Percentiles rank a stretch among this genome's conserved stretches.
Conservation (phyloP, 1,140 invertebrate genomes). For the Atta cephalotes region DNA sequence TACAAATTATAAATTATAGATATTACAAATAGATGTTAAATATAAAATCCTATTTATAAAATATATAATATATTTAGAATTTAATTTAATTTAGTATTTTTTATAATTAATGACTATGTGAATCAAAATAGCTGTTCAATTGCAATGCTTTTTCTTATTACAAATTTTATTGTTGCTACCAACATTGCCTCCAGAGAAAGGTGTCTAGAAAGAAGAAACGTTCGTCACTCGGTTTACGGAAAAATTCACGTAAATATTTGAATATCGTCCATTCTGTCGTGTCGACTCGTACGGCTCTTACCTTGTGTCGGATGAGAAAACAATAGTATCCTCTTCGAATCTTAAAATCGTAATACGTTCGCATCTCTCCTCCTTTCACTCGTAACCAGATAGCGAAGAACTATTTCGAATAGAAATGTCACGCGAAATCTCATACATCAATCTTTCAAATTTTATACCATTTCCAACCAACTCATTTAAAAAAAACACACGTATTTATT, state of each 20-base stretch:
- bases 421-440: not conserved
- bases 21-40: not conserved
- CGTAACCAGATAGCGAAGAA: conserved; percentile 10
- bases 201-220: conserved; percentile 52
- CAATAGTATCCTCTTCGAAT: conserved; percentile 81
- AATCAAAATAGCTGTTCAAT: conserved; percentile 9
- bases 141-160: conserved; percentile 15
- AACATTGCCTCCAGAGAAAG: conserved; percentile 50
- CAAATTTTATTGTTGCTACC: conserved; percentile 8
- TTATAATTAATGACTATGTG: not conserved
- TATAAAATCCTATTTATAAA: not conserved
- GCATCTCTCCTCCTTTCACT: conserved; percentile 39
- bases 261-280: conserved; percentile 76
- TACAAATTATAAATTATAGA: too few relatives aligned
- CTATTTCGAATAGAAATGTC: not conserved
- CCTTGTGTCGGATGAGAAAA: conserved; percentile 73
- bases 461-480: not conserved
- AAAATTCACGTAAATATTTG: conserved; percentile 82
- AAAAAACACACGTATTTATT: not conserved
- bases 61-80: not conserved
- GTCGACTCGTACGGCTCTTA: conserved; percentile 76
- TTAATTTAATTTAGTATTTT: not conserved
- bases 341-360: conserved; percentile 84
- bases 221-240: conserved; percentile 75
- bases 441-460: not conserved